Conservation (phyloP, 2,888 invertebrate species). For the Troides aeacus region DNA sequence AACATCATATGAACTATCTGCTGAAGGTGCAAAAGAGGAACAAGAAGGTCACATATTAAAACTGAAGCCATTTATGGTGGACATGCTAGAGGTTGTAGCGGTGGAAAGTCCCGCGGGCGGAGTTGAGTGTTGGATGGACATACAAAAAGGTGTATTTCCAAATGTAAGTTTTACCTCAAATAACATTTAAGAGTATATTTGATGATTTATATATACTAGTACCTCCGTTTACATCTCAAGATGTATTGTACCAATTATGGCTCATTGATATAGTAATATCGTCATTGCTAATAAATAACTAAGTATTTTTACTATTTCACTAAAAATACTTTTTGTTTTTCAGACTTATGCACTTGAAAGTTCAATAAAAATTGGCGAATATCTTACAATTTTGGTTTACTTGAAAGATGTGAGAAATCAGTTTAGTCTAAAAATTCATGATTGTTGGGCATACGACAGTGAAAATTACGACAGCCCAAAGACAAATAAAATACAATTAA, state of each 20-base stretch:
- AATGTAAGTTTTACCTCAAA: slow-evolving; percentile 67
- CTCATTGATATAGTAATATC: no score
- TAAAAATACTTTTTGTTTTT: slow-evolving; percentile 29
- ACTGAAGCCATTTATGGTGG: slow-evolving; percentile 84
- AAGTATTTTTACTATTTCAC: no score
- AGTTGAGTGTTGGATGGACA: slow-evolving; percentile 89
- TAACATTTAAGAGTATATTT: not conserved
- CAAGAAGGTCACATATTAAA: slow-evolving; percentile 64
- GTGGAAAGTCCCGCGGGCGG: slow-evolving; percentile 83
- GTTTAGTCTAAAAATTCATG: slow-evolving; percentile 84
- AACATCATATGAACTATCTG: slow-evolving; percentile 63
- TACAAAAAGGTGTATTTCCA: slow-evolving; percentile 85
- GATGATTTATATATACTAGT: no score
- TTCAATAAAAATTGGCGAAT: slow-evolving; percentile 85
- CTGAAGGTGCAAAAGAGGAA: slow-evolving; percentile 44
- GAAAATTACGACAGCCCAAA: slow-evolving; percentile 80
- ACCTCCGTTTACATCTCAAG: no score
- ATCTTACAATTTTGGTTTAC: slow-evolving; percentile 84
- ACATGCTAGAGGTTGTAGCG: slow-evolving; percentile 84
- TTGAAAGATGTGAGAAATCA: slow-evolving; percentile 82
- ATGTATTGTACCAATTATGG: no score
- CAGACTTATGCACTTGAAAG: slow-evolving; percentile 81
- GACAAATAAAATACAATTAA: slow-evolving; percentile 82
- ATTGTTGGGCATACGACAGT: slow-evolving; percentile 86
- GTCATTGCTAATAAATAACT: no score